These are phyloP conservation scores for Brenthis ino DNA, from an alignment of 2,888 invertebrate genomes.

Conservation along the genomic window DNA sequence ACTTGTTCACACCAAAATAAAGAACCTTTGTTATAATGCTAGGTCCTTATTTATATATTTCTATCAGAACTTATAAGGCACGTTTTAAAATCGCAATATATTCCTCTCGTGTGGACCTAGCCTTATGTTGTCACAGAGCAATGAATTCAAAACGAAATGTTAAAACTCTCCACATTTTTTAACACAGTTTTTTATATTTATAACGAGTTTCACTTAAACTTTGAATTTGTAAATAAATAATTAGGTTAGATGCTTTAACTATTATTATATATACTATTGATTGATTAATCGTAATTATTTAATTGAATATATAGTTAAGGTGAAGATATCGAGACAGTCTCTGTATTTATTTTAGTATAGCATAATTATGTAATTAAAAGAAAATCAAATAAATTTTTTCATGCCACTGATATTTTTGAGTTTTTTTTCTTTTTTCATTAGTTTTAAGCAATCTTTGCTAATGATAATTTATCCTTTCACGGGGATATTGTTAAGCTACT, in stretches of 20 bases:
- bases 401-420: slow-evolving; percentile 67
- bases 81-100: slow-evolving; percentile 8
- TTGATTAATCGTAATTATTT: slow-evolving; percentile 69
- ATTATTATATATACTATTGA: slow-evolving; percentile 57
- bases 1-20: slow-evolving; percentile 13
- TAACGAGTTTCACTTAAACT: slow-evolving; percentile 54
- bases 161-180: slow-evolving; percentile 19
- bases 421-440: slow-evolving; percentile 24
- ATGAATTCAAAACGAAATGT: slow-evolving; percentile 13
- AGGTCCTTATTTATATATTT: background rate
- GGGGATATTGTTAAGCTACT: too few species aligned
- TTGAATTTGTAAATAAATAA: slow-evolving; percentile 73
- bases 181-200: slow-evolving; percentile 35
- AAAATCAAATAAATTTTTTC: slow-evolving; percentile 80
- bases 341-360: slow-evolving; percentile 82
- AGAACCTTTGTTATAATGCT: background rate
- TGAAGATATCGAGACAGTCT: slow-evolving; percentile 71
- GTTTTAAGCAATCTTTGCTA: too few species aligned
- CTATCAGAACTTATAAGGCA: background rate
- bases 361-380: slow-evolving; percentile 76
- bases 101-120: slow-evolving; percentile 9
- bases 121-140: slow-evolving; percentile 10
- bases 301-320: slow-evolving; percentile 72
- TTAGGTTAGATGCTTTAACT: slow-evolving; percentile 66
- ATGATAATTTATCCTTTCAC: too few species aligned